These are phyloP conservation scores for Toxotes lorentzi DNA, from an alignment of 2,797 vertebrate genomes.

Conservation along the genomic window DNA sequence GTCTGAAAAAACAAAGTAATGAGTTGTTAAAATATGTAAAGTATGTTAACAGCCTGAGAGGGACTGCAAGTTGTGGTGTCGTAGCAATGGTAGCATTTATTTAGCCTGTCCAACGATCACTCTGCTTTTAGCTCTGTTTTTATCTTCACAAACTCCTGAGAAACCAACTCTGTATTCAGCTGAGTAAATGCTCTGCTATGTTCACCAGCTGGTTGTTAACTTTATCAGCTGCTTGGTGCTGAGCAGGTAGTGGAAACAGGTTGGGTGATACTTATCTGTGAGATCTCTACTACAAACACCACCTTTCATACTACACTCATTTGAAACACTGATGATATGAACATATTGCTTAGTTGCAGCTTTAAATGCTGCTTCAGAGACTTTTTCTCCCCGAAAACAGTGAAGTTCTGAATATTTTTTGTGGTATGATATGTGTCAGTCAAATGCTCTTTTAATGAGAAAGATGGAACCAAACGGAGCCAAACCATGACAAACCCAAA, in stretches of 20 bases:
- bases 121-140: too few species aligned
- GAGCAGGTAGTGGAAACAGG: too few species aligned
- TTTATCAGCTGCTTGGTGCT: too few species aligned
- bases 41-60: not conserved
- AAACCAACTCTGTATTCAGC: too few species aligned
- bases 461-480: conserved; percentile 2
- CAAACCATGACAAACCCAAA: conserved; percentile 1
- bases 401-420: not conserved
- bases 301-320: too few species aligned
- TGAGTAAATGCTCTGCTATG: not conserved
- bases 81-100: not conserved
- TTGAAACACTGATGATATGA: not conserved
- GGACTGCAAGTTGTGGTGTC: not conserved
- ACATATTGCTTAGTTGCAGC: too few species aligned
- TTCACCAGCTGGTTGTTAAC: not conserved
- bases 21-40: not conserved
- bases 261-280: too few species aligned
- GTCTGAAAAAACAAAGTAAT: not conserved
- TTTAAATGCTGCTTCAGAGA: not conserved
- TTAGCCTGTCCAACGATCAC: too few species aligned
- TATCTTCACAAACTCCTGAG: too few species aligned
- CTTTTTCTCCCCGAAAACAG: not conserved
- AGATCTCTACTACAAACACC: not conserved
- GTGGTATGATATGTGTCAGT: not conserved
- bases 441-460: conserved; percentile 6